These are phyloP conservation scores for Myrmecobius fasciatus DNA, from an alignment of 2,113 vertebrate species.

Conservation along the genomic window DNA sequence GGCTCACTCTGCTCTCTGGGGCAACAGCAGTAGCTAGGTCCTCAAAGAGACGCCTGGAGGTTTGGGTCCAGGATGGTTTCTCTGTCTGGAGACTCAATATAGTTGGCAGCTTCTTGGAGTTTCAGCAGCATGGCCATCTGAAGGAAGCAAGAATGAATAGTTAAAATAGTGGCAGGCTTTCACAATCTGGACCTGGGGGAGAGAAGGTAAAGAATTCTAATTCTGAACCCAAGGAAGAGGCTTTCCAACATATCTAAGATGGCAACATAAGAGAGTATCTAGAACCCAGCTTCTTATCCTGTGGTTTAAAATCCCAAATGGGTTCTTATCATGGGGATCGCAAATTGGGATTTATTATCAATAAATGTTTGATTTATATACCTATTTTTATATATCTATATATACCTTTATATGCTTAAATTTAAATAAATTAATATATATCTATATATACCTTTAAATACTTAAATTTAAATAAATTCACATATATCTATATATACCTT, in stretches of 20 bases:
- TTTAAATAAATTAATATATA: no score
- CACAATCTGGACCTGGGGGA: rapidly evolving
- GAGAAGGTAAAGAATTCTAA: no score
- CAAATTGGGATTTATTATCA: no score
- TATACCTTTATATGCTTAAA: no score
- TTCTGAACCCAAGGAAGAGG: neutral
- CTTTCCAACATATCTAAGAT: neutral
- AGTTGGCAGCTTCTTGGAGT: conserved; percentile 98
- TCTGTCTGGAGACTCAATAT: conserved; percentile 95
- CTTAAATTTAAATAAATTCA: no score
- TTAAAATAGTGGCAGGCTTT: neutral
- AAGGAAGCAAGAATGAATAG: neutral
- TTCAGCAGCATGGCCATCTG: conserved; percentile 99
- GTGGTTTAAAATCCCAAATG: no score
- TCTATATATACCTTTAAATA: no score
- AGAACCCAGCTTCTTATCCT: neutral
- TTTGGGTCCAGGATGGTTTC: conserved; percentile 91
- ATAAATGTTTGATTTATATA: no score
- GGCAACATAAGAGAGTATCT: neutral
- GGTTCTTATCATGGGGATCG: no score
- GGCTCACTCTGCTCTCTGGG: conserved; percentile 66
- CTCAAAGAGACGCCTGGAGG: conserved; percentile 89
- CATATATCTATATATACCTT: no score
- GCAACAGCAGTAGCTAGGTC: conserved; percentile 40
- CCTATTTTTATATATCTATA: no score